These are phyloP conservation scores for Drosophila baimaii DNA, from an alignment of 1,140 invertebrate species.

Conservation along the genomic window DNA sequence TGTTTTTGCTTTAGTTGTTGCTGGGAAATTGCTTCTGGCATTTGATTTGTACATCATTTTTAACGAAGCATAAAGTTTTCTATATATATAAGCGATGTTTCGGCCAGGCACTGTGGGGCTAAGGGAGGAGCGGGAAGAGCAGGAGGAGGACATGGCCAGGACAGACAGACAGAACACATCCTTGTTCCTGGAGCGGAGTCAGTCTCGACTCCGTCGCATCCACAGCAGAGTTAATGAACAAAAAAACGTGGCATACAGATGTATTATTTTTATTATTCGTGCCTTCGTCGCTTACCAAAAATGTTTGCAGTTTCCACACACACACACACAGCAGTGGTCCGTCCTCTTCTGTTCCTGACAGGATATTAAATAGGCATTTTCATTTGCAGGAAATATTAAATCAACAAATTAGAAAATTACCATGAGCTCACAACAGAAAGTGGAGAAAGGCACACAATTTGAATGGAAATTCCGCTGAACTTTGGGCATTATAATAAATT, in stretches of 20 bases:
- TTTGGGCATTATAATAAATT: not conserved
- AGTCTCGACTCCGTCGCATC: constrained; percentile 21
- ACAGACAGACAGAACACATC: constrained; percentile 46
- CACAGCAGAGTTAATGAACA: constrained; percentile 45
- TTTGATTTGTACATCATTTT: constrained; percentile 81
- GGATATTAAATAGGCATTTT: constrained; percentile 65
- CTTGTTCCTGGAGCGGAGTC: constrained; percentile 21
- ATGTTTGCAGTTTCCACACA: constrained; percentile 24
- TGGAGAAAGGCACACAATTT: not conserved
- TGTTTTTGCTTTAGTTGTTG: constrained; percentile 47
- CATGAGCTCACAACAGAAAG: not conserved
- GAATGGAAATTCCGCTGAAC: not conserved
- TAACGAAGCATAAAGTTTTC: constrained; percentile 76
- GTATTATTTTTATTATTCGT: constrained; percentile 26
- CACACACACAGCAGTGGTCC: not conserved
- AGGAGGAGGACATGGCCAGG: constrained; percentile 10
- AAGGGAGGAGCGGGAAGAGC: not conserved
- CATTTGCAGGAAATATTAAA: constrained; percentile 66
- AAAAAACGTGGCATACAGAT: constrained; percentile 40
- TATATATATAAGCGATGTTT: constrained; percentile 32
- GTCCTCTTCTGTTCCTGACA: constrained; percentile 55
- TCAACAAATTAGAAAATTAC: constrained; percentile 69
- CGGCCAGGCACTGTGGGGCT: constrained; percentile 6
- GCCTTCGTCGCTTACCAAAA: constrained; percentile 13
- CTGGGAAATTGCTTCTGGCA: constrained; percentile 76